phyloP scores from a whole-genome alignment of 2,113 vertebrate species.

The Oreochromis tanganicae region DNA sequence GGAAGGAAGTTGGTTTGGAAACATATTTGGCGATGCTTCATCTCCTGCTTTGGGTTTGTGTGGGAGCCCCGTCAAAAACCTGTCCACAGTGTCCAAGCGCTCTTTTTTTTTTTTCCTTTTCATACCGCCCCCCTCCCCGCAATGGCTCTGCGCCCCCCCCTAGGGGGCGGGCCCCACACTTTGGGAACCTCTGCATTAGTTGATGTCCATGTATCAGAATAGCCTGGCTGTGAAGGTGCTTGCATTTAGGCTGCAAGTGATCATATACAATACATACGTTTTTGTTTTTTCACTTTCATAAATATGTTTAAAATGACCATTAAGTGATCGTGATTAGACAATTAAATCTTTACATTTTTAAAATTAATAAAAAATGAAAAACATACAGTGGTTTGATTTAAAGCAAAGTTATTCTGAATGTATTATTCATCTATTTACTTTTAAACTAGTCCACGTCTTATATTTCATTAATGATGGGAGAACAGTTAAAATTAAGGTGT shows the following conservation, averaged over 20 bases:
- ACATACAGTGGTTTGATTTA: accelerated
- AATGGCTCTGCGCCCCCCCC: no score
- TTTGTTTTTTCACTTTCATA: not conserved
- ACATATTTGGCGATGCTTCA: no score
- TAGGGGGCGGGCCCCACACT: no score
- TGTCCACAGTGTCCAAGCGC: no score
- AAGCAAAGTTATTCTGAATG: not conserved
- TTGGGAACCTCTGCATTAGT: no score
- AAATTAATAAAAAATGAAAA: not conserved
- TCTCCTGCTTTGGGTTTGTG: no score
- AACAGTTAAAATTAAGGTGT: not conserved
- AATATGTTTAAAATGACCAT: not conserved
- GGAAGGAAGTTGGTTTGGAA: no score
- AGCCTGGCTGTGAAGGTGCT: not conserved
- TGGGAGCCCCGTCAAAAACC: no score
- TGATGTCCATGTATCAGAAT: not conserved
- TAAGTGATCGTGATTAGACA: accelerated
- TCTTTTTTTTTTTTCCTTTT: no score
- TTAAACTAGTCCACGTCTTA: not conserved
- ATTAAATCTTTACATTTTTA: not conserved
- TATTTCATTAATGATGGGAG: not conserved
- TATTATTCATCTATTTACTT: not conserved
- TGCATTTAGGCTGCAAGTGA: accelerated
- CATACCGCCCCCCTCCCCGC: no score
- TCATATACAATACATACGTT: accelerated